phyloP scores from a whole-genome alignment of 2,888 invertebrate genomes.

The Trichopoda pennipes region DNA sequence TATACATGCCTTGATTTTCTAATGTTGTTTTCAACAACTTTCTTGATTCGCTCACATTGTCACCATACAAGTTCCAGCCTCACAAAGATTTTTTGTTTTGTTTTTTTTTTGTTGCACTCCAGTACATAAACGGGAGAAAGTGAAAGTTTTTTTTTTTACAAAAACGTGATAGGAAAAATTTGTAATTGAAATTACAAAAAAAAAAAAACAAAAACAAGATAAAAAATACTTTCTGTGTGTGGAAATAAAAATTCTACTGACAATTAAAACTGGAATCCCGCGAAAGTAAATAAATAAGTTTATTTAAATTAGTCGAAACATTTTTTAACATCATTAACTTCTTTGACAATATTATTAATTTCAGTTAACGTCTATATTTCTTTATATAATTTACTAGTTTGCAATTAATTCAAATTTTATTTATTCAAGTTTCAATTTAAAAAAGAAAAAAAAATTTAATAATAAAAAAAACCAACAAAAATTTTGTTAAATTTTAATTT shows the following conservation, averaged over 20 bases:
- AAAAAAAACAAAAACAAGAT: no score
- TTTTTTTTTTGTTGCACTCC: slow-evolving; percentile 13
- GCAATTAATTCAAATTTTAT: neutral
- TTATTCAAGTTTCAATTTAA: slow-evolving; percentile 9
- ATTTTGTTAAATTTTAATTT: slow-evolving; percentile 1
- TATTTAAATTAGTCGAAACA: no score
- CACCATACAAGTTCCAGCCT: slow-evolving; percentile 41
- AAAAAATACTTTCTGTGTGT: neutral
- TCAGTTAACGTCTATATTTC: neutral
- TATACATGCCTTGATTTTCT: slow-evolving; percentile 38
- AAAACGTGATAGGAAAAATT: slow-evolving; percentile 46
- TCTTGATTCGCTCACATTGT: slow-evolving; percentile 46
- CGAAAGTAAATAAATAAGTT: neutral
- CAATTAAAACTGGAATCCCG: slow-evolving; percentile 9
- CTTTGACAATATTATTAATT: no score
- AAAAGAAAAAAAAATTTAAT: neutral
- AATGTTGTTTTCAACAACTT: slow-evolving; percentile 47
- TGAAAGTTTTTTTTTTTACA: slow-evolving; percentile 63
- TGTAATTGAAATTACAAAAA: slow-evolving; percentile 13
- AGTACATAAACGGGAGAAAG: slow-evolving; percentile 53
- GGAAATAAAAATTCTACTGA: slow-evolving; percentile 10
- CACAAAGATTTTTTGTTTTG: slow-evolving; percentile 25
- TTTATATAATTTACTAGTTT: neutral
- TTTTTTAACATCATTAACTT: no score
- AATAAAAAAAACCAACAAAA: slow-evolving; percentile 13